Conservation (phyloP, 2,797 vertebrate genomes). For the Pseudomugil gertrudae region DNA sequence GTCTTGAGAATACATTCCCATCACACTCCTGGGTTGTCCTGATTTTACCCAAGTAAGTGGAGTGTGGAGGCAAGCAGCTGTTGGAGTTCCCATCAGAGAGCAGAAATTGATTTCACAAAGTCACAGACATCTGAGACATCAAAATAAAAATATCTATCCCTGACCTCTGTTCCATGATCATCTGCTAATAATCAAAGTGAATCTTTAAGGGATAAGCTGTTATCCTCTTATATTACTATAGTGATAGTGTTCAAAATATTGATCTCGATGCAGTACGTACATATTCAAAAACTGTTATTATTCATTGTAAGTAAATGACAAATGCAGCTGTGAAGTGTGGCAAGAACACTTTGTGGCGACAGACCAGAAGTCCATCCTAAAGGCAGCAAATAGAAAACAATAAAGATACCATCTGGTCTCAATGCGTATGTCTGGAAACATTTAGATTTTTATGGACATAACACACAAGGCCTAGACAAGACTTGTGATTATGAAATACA, state of each 20-base stretch:
- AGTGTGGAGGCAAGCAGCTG: slow-evolving; percentile 73
- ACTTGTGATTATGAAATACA: slow-evolving; percentile 14
- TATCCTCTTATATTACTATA: too few relatives aligned
- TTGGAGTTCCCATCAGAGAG: slow-evolving; percentile 69
- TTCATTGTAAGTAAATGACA: too few relatives aligned
- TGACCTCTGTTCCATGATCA: slow-evolving; percentile 24
- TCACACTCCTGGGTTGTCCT: slow-evolving; percentile 28
- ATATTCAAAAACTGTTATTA: too few relatives aligned
- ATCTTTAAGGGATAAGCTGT: slow-evolving; percentile 6
- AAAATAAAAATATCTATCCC: slow-evolving; percentile 57
- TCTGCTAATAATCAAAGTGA: slow-evolving; percentile 22
- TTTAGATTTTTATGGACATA: neutral
- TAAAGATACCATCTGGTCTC: too few relatives aligned
- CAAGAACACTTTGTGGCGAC: too few relatives aligned
- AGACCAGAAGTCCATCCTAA: too few relatives aligned
- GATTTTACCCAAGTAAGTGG: slow-evolving; percentile 46
- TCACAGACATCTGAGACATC: slow-evolving; percentile 47
- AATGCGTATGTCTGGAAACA: too few relatives aligned
- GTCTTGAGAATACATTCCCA: slow-evolving; percentile 52
- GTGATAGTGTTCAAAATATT: too few relatives aligned
- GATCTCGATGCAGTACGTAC: too few relatives aligned
- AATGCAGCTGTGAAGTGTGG: too few relatives aligned
- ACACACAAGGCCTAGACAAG: neutral
- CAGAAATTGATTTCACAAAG: slow-evolving; percentile 46
- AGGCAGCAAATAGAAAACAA: too few relatives aligned